Base-by-base conservation (phyloP, 2,888 invertebrate species). In the Machimus atricapillus region DNA sequence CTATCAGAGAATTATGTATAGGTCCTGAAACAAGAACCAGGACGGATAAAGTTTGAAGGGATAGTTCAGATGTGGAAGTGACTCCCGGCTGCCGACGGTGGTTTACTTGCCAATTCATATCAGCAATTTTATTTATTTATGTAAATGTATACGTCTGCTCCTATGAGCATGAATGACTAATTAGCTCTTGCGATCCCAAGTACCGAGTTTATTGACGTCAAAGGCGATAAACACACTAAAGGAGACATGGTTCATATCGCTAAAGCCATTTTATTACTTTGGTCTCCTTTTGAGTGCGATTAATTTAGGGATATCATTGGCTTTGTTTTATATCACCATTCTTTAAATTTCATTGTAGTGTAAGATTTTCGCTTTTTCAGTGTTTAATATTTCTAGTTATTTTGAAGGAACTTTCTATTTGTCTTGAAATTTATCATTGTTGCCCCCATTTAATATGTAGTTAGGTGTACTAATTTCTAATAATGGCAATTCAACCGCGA, bases 41-140 rank as follows among this genome's bases (percentile, higher is more conserved):
- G 56, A 37, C 27, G 27, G 27, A 27, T 14, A 31, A 40, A 85
- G 27, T 73, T 85, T 23, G 37, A 74, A 85, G 43, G 40, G 66
- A 83, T 66, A 37, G n/a, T 34, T 66, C 37, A 58, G 43, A 76
- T 14, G 23, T 58, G 37, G 43, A 85, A 66, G 83, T 40, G 34
- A 23, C 83, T 83, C 9, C 19, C n/a, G 19, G 37, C 19, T 7
- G 43, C 9, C 23, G 23, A 16, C 56, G 27, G 58, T 79, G 79
- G 27, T 23, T 27, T 83, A 83, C 46, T 83, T 58, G 82, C 82
- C 37, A 83, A 83, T 58, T 83, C 66, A 66, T 66, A 66, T 66
- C 19, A 66, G 66, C 37, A 83, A 83, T 66, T 83, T 83, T 37
- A 37, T 83, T 83, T 37, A 66, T 77, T 77, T 77, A 77, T 77